These are phyloP conservation scores for Acleris laterana DNA, from an alignment of 2,888 invertebrate genomes.

Conservation along the genomic window DNA sequence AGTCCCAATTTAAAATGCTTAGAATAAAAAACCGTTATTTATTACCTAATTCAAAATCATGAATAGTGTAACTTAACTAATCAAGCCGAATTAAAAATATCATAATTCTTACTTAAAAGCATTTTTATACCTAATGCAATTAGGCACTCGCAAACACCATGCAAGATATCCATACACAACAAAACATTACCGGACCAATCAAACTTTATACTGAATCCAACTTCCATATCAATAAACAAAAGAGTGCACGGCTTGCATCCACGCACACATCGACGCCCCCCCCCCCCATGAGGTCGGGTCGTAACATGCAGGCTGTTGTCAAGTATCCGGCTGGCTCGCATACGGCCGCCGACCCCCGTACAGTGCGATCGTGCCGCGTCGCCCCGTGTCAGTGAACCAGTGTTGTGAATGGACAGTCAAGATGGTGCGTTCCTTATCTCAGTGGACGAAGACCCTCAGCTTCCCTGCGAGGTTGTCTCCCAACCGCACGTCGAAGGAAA, in stretches of 20 bases:
- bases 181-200: slow-evolving; percentile 29
- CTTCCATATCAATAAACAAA: slow-evolving; percentile 64
- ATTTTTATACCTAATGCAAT: too few species aligned
- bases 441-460: slow-evolving; percentile 96
- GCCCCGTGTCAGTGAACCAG: slow-evolving; percentile 72
- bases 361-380: slow-evolving; percentile 60
- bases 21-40: too few species aligned
- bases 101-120: too few species aligned
- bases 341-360: slow-evolving; percentile 70
- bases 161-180: background rate
- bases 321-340: slow-evolving; percentile 57
- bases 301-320: slow-evolving; percentile 67
- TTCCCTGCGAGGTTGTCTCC: slow-evolving; percentile 94
- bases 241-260: slow-evolving; percentile 56
- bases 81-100: too few species aligned
- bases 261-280: slow-evolving; percentile 45
- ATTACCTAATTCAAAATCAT: too few species aligned
- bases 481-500: slow-evolving; percentile 90
- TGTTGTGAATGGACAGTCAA: slow-evolving; percentile 80
- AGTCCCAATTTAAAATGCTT: too few species aligned
- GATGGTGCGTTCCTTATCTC: slow-evolving; percentile 94
- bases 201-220: slow-evolving; percentile 26
- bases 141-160: too few species aligned
- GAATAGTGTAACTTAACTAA: too few species aligned
- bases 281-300: slow-evolving; percentile 60